Base-by-base conservation (phyloP, 1,140 invertebrate species). In the Micrasema minimum region DNA sequence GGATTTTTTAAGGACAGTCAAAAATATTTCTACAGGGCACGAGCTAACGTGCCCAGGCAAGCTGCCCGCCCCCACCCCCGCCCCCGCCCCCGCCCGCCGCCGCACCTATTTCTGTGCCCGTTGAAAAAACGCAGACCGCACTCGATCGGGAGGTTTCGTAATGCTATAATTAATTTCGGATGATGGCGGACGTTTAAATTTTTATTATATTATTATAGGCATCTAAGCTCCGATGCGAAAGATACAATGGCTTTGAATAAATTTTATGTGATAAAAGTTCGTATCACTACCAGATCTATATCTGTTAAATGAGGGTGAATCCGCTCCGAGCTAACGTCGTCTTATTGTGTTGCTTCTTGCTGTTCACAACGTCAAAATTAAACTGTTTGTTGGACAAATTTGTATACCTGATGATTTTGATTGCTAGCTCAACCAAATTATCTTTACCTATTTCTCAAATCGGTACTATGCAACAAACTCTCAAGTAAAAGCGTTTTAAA, bases 81-180 rank as follows among this genome's bases (percentile, higher is more conserved):
- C n/a, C n/a, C n/a, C n/a, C n/a, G n/a, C n/a, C n/a, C n/a, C n/a
- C n/a, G n/a, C n/a, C n/a, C n/a, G n/a, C 38, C 31, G 43, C 62
- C 69, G 53, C 61, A 31, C 62, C 69, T 50, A 31, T n/a, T n/a
- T n/a, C n/a, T n/a, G n/a, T n/a, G n/a, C n/a, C 14, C 16, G 10
- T 61, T 23, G 50, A 64, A 64, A 66, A 71, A 62, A 64, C 20
- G 55, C 16, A 10, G 18, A 53, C 45, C 22, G 23, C 66, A 41
- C 50, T 67, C 50, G 72, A 64, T 73, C 66, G 71, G 38, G 55
- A 59, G 16, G 43, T 37, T 48, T 22, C 18, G 66, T 73, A 73
- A 73, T 70, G 68, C 68, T 70, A 67, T 70, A 74, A 74, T 74
- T 74, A 74, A 70, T 70, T 70, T 66, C 55, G 72, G 68, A 67